These are phyloP conservation scores for rabbit (Oryctolagus cuniculus) DNA, from an alignment of 2,113 vertebrate genomes.

Conservation along the genomic window DNA sequence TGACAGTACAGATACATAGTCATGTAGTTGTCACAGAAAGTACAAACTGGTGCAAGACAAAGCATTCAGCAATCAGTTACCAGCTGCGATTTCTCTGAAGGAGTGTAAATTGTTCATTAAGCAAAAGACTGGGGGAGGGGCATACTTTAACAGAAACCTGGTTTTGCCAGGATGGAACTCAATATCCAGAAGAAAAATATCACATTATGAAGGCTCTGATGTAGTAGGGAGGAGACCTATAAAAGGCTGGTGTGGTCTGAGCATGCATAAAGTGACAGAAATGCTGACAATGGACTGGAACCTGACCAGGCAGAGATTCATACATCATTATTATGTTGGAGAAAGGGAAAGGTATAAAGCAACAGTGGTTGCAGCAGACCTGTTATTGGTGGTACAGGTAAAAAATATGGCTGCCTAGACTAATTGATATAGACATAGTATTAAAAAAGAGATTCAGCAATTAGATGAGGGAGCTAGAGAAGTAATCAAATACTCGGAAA, in stretches of 20 bases:
- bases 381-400: not conserved
- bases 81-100: not conserved
- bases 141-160: conserved; percentile 18
- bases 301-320: not conserved
- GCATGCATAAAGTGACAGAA: not conserved
- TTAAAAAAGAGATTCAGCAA: not conserved
- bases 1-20: not conserved
- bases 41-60: not conserved
- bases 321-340: not conserved
- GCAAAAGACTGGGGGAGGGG: not conserved
- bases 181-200: not conserved
- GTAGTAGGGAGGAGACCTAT: not conserved
- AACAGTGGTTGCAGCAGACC: not conserved
- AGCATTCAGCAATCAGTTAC: not conserved
- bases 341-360: not conserved
- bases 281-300: not conserved
- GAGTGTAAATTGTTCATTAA: not conserved
- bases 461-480: not conserved
- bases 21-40: not conserved
- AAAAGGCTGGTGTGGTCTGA: not conserved
- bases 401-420: not conserved
- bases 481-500: not conserved
- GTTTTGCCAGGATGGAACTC: not conserved
- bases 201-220: not conserved
- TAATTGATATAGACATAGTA: not conserved